Conservation (phyloP, 2,888 invertebrate species). For the Laspeyria flexula region DNA sequence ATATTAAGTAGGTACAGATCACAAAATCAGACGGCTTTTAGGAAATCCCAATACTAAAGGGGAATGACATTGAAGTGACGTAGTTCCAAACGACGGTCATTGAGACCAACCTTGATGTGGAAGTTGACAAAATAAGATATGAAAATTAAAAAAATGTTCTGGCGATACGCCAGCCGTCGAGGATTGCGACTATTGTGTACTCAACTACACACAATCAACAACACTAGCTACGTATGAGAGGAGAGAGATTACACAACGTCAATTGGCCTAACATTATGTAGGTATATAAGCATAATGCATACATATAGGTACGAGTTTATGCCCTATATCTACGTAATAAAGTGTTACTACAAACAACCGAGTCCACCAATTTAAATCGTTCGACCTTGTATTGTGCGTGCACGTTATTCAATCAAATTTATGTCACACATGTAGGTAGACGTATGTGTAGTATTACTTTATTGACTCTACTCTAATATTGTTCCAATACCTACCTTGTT, state of each 20-base stretch:
- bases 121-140: constrained; percentile 73
- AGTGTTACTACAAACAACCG: background rate
- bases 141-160: constrained; percentile 65
- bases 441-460: too few relatives aligned
- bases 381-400: background rate
- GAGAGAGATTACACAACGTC: constrained; percentile 19
- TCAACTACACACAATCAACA: constrained; percentile 24
- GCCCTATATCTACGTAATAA: background rate
- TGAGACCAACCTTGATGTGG: constrained; percentile 67
- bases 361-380: background rate
- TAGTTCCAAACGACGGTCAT: constrained; percentile 48
- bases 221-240: constrained; percentile 7
- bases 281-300: background rate
- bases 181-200: constrained; percentile 28
- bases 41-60: constrained; percentile 44
- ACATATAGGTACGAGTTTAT: background rate
- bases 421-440: background rate
- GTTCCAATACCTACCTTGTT: too few relatives aligned
- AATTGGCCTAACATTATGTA: constrained; percentile 2
- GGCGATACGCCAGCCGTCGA: constrained; percentile 67
- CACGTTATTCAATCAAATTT: background rate
- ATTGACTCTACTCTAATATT: too few relatives aligned
- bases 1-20: too few relatives aligned
- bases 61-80: constrained; percentile 65
- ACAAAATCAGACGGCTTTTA: background rate